phyloP scores from a whole-genome alignment of 2,888 invertebrate genomes.

The Trichogramma evanescens region DNA sequence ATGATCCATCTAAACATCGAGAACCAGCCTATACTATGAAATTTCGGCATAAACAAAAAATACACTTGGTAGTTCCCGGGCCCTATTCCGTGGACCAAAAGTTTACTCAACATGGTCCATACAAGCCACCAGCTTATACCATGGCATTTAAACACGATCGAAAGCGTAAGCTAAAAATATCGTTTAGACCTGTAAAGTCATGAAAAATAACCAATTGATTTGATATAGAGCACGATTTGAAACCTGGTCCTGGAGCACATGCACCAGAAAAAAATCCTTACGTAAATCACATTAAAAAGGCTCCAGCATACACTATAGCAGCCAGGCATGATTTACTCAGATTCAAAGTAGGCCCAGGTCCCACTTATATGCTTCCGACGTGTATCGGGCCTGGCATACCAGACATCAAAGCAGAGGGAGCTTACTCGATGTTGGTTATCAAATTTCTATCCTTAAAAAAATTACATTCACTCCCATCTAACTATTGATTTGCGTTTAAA shows the following conservation, averaged over 20 bases:
- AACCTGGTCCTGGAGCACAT: conserved; percentile 61
- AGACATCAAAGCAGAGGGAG: conserved; percentile 49
- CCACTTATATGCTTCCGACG: conserved; percentile 53
- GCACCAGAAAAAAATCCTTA: conserved; percentile 54
- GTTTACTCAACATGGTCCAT: conserved; percentile 47
- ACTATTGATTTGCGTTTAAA: conserved; percentile 10
- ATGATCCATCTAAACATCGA: conserved; percentile 58
- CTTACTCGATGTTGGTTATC: conserved; percentile 49
- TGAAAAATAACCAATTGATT: not conserved
- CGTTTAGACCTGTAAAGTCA: not conserved
- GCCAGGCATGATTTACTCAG: conserved; percentile 41
- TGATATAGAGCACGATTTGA: not conserved
- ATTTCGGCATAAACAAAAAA: conserved; percentile 33
- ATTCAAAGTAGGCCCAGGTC: conserved; percentile 50
- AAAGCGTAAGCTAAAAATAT: conserved; percentile 2
- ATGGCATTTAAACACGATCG: conserved; percentile 43
- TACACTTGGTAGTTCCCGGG: conserved; percentile 43
- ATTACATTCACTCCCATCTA: conserved; percentile 1
- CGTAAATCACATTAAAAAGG: conserved; percentile 49
- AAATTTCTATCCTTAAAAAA: conserved; percentile 3
- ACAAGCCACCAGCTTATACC: conserved; percentile 53
- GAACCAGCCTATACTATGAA: conserved; percentile 62
- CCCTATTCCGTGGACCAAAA: conserved; percentile 51
- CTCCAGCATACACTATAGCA: conserved; percentile 57
- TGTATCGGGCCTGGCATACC: conserved; percentile 52